Conservation (phyloP, 2,888 invertebrate species). For the Diaphora mendica region DNA sequence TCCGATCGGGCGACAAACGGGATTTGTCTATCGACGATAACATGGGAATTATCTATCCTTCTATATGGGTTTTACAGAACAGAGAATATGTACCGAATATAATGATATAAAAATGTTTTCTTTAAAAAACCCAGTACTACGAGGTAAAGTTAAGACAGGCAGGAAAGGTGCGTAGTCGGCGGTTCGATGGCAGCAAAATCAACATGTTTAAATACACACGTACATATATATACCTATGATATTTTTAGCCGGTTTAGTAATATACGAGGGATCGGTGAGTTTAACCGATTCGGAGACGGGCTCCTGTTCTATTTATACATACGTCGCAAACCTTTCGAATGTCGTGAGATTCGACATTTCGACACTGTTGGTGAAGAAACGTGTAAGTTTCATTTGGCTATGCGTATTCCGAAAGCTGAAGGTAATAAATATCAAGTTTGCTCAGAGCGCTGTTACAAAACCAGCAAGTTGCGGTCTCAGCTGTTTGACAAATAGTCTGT, state of each 20-base stretch:
- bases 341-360: conserved; percentile 41
- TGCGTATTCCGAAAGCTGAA: conserved; percentile 72
- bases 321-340: conserved; percentile 40
- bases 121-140: conserved; percentile 44
- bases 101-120: conserved; percentile 18
- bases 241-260: conserved; percentile 73
- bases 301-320: conserved; percentile 59
- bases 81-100: conserved; percentile 16
- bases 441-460: conserved; percentile 77
- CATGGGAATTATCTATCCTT: conserved; percentile 56
- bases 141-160: conserved; percentile 66
- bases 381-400: conserved; percentile 64
- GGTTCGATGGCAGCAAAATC: conserved; percentile 61
- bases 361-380: conserved; percentile 61
- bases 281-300: conserved; percentile 61
- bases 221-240: conserved; percentile 58
- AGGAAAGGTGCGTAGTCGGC: conserved; percentile 70
- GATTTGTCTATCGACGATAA: conserved; percentile 49
- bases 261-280: conserved; percentile 60
- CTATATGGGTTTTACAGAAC: conserved; percentile 10
- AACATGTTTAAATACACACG: conserved; percentile 69
- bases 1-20: conserved; percentile 55
- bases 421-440: conserved; percentile 79
- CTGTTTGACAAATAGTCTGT: conserved; percentile 74
- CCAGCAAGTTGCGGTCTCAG: conserved; percentile 69